Percentiles rank a stretch among this genome's conserved stretches.
Conservation (phyloP, 2,113 vertebrate species). For the Chiloscyllium plagiosum region DNA sequence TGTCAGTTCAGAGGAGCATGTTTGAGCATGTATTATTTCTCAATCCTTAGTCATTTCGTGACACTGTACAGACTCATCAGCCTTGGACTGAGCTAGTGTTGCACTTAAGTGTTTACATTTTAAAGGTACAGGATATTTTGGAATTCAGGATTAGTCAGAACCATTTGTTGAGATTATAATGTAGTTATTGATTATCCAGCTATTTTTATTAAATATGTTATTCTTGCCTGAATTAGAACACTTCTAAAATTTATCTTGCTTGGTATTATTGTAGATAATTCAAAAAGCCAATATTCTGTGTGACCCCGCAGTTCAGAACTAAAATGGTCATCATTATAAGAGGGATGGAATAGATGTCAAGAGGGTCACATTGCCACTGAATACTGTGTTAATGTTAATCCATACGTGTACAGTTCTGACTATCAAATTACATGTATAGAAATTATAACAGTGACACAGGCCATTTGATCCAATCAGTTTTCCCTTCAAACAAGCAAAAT, state of each 20-base stretch:
- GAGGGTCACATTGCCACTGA: background rate
- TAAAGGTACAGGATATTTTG: background rate
- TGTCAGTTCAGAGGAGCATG: background rate
- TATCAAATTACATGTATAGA: background rate
- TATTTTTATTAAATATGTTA: background rate
- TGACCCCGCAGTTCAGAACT: background rate
- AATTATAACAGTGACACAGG: background rate
- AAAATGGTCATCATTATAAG: background rate
- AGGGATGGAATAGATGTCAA: background rate
- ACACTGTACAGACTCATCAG: background rate
- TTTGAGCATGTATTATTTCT: background rate
- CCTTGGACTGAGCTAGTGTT: background rate
- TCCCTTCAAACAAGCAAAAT: background rate
- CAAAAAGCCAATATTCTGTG: background rate
- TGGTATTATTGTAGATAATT: background rate
- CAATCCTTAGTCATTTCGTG: background rate
- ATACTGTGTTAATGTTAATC: background rate
- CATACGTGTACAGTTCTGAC: background rate
- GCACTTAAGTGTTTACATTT: background rate
- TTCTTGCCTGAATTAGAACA: background rate
- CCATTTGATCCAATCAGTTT: background rate
- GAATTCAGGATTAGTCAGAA: background rate
- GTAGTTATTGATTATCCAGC: background rate
- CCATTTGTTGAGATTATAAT: background rate
- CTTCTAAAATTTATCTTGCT: background rate